Evolutionary conservation across 2,888 invertebrate species (phyloP), one percentile per base, ranked within the genome.

Genomic region (Cordilura impudica): DNA sequence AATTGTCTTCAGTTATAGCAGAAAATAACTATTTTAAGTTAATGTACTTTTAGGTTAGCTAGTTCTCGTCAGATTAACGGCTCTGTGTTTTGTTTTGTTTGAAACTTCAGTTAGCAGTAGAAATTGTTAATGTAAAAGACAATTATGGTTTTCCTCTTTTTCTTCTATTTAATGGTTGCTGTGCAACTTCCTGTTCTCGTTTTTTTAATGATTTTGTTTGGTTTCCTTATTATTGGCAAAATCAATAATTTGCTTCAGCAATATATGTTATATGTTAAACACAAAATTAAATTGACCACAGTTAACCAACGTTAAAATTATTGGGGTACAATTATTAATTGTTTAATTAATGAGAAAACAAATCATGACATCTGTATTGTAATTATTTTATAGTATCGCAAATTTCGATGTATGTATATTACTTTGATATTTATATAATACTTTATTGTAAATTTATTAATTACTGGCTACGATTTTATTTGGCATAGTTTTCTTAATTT

Each of bases 131-230:
- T 39, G 35, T 39, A 39, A 39, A 35, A 3, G 14, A n/a, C 35
- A 39, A 31, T 31, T 31, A 31, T n/a, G 35, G 8, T 14, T 47
- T 53, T 26, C 16, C 31, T 4, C 21, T 43, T 6, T 12, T 61
- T 26, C 29, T 54, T 21, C 14, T 58, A 8, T 14, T 29, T 47
- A 49, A 49, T 63, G 21, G 49, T 72, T 67, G 67, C 66, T 63
- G 56, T 78, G 43, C 51, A 72, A 72, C 26, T 72, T 72, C 56
- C 54, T 72, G 43, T 61, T 69, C 69, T 56, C 56, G 63, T 70
- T 60, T 29, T 31, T 49, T 23, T 19, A 60, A 16, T 49, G 65
- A 45, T 23, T 65, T 19, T 56, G 23, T 51, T 35, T 23, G 56
- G 8, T 14, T 49, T 63, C 16, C 43, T 43, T 43, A 7, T 8